Percentiles rank a stretch among this genome's conserved stretches.
phyloP scores from a whole-genome alignment of 2,888 invertebrate genomes.

The Gandaritis pyraliata region DNA sequence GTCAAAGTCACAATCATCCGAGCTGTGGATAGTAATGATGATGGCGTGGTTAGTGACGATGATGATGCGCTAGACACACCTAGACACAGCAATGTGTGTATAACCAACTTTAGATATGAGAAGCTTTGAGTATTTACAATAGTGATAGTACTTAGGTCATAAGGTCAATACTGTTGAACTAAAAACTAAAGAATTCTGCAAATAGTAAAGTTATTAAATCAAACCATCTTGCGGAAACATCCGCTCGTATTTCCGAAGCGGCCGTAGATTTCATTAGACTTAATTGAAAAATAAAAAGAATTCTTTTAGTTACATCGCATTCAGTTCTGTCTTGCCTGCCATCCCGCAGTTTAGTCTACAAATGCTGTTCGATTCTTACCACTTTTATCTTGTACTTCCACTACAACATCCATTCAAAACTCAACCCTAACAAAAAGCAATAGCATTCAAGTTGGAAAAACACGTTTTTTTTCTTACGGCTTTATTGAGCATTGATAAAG shows the following conservation, averaged over 20 bases:
- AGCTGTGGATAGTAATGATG: too few relatives aligned
- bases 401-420: conserved; percentile 31
- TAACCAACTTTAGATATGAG: too few relatives aligned
- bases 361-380: conserved; percentile 54
- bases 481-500: conserved; percentile 41
- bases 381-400: conserved; percentile 36
- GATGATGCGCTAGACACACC: too few relatives aligned
- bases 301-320: conserved; percentile 71
- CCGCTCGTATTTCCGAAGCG: conserved; percentile 41
- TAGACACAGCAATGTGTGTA: too few relatives aligned
- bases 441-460: conserved; percentile 43
- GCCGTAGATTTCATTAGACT: conserved; percentile 68
- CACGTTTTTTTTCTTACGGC: conserved; percentile 46
- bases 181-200: conserved; percentile 18
- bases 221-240: conserved; percentile 44
- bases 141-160: conserved; percentile 9
- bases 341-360: conserved; percentile 71
- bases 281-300: conserved; percentile 76
- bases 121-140: too few relatives aligned
- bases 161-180: conserved; percentile 9
- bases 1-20: too few relatives aligned
- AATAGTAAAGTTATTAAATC: conserved; percentile 38
- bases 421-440: conserved; percentile 28
- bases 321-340: conserved; percentile 63
- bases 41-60: too few relatives aligned